Percentiles rank a stretch among this genome's conserved stretches.
Evolutionary conservation across 2,888 invertebrate species (phyloP).

Genomic region (Andrena bucephala): DNA sequence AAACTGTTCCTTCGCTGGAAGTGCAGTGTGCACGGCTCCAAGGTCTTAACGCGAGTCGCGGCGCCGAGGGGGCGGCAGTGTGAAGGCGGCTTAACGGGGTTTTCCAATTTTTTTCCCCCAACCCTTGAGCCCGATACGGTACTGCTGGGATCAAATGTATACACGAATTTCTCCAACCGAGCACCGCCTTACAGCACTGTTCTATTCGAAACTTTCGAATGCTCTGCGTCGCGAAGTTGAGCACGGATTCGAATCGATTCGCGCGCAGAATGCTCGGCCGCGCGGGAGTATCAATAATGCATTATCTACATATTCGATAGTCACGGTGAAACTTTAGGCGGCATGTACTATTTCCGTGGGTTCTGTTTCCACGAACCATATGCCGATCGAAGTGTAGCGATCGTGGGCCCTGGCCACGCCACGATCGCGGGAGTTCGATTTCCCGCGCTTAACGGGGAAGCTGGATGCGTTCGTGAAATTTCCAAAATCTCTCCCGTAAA

Average conservation of each 20-base stretch:
- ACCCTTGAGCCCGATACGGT: not conserved
- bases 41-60: not conserved
- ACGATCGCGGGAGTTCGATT: conserved; percentile 45
- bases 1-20: conserved; percentile 3
- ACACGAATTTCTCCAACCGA: not conserved
- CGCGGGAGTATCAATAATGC: conserved; percentile 11
- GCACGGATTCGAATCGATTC: conserved; percentile 33
- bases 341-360: conserved; percentile 18
- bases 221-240: not conserved
- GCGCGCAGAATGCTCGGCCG: conserved; percentile 17
- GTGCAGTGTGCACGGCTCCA: conserved; percentile 15
- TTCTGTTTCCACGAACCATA: conserved; percentile 31
- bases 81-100: conserved; percentile 25
- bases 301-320: conserved; percentile 12
- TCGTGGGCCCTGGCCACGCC: not conserved
- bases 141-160: not conserved
- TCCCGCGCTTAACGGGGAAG: conserved; percentile 40
- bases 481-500: conserved; percentile 57
- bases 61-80: not conserved
- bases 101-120: conserved; percentile 8
- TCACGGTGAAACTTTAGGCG: not conserved
- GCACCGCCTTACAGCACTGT: not conserved
- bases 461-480: conserved; percentile 51
- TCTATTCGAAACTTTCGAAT: not conserved
- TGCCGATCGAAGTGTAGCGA: not conserved